Evolutionary conservation across 2,113 vertebrate species (phyloP), one percentile per base, ranked within the genome.

Genomic region (Vombatus ursinus): DNA sequence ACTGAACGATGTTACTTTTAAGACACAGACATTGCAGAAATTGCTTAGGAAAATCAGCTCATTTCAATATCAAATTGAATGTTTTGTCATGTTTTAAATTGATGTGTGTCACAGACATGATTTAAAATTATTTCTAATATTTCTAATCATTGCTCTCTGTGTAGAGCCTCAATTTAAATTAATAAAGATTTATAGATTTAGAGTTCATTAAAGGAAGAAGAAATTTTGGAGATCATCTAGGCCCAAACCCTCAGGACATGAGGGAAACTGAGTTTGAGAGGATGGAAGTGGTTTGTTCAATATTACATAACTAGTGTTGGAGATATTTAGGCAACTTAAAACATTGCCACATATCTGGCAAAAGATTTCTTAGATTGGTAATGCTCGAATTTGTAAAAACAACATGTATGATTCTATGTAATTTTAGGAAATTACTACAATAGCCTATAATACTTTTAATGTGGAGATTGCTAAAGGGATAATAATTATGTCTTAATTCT

Each of bases 401-500:
- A 95, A 92, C 52, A 91, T 89, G 92, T 77, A 5, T 12, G 93
- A 4, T 92, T 97, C 19, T 91, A 50, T 95, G 2, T 19, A 97
- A 93, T 93, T 93, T 94, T 91, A 52, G 11, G 50, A 94, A 92
- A 95, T 97, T 91, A 95, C 91, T 92, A 25, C 53, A 95, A 50
- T 93, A 53, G 48, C 48, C 54, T 95, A 2, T 94, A 91, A 90
- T 7, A 57, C 6, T n/a, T 22, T 95, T 94, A 49, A 92, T 96
- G 84, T 94, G 94, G 68, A 93, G 90, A 25, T 92, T 94, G 89
- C 89, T 95, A 47, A 84, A 14, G 37, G 89, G 0, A 0, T 96
- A 96, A 92, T 98, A 98, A 95, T 91, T 96, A 94, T 91, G 57
- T 91, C 52, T 96, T 94, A 94, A 95, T 50, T 95, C 96, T 97